Percentiles rank a stretch among this genome's conserved stretches.
Evolutionary conservation across 2,113 vertebrate genomes (phyloP).

Genomic region (Ameiurus melas): DNA sequence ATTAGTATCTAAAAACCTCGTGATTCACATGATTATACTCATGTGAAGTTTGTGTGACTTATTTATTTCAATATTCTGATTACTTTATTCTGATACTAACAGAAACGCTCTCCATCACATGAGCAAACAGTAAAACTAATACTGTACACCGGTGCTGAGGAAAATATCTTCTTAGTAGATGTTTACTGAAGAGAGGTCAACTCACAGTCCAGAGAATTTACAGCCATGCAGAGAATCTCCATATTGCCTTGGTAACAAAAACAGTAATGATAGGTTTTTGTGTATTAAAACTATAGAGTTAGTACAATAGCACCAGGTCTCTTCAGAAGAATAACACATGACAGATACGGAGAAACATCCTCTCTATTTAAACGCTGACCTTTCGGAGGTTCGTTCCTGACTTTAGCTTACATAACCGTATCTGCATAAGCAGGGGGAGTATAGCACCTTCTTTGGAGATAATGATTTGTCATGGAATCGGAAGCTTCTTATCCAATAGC

Average conservation of each 20-base stretch:
- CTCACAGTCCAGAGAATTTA: conserved; percentile 21
- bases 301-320: conserved; percentile 25
- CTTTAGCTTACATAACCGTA: neutral
- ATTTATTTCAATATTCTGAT: neutral
- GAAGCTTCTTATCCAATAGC: neutral
- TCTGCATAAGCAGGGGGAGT: neutral
- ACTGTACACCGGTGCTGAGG: neutral
- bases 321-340: conserved; percentile 20
- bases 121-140: neutral
- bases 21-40: too few species aligned
- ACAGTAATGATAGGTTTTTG: conserved; percentile 51
- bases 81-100: neutral
- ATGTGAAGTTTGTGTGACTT: neutral
- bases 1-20: neutral
- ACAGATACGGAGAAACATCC: neutral
- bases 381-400: neutral
- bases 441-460: neutral
- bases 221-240: neutral
- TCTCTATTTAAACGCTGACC: conserved; percentile 10
- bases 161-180: conserved; percentile 18
- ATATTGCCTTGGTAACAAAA: conserved; percentile 54
- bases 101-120: neutral
- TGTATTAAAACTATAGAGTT: conserved; percentile 38
- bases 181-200: conserved; percentile 44
- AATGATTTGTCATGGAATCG: neutral